Percentiles rank a stretch among this genome's conserved stretches.
phyloP scores from a whole-genome alignment of 2,797 vertebrate genomes.

The Microchirus variegatus region DNA sequence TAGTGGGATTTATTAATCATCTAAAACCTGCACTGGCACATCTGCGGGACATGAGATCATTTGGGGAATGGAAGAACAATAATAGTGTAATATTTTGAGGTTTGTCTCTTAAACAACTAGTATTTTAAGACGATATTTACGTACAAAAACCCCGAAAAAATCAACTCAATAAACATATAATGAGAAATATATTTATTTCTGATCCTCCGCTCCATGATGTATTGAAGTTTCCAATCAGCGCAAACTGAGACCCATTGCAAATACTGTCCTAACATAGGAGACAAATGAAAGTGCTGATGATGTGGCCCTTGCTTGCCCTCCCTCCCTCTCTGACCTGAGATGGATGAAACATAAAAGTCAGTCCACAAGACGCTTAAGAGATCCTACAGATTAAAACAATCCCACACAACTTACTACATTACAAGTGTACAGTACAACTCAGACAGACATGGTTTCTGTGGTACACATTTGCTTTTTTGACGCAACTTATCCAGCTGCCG shows the following conservation, averaged over 20 bases:
- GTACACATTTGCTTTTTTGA: constrained; percentile 31
- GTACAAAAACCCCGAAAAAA: too few species aligned
- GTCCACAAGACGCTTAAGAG: background rate
- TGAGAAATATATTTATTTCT: too few species aligned
- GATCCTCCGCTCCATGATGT: constrained; percentile 44
- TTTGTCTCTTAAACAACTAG: constrained; percentile 18
- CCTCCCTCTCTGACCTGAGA: constrained; percentile 56
- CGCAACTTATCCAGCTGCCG: constrained; percentile 18
- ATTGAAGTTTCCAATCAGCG: constrained; percentile 65
- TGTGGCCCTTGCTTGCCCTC: constrained; percentile 59
- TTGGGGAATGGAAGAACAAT: constrained; percentile 34
- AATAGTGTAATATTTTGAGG: background rate
- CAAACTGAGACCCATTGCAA: constrained; percentile 56
- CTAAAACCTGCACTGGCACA: constrained; percentile 31
- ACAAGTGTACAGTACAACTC: constrained; percentile 7
- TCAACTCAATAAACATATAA: too few species aligned
- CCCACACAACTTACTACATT: constrained; percentile 4
- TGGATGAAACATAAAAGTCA: constrained; percentile 29
- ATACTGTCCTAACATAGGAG: constrained; percentile 74
- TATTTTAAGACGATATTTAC: constrained; percentile 23
- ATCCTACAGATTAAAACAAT: constrained; percentile 10
- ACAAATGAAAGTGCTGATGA: constrained; percentile 70
- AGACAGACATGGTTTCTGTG: constrained; percentile 17
- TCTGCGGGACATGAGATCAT: constrained; percentile 37
- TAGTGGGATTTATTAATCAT: constrained; percentile 44